Base-by-base conservation (phyloP, 2,888 invertebrate genomes). In the Aricia artaxerxes region DNA sequence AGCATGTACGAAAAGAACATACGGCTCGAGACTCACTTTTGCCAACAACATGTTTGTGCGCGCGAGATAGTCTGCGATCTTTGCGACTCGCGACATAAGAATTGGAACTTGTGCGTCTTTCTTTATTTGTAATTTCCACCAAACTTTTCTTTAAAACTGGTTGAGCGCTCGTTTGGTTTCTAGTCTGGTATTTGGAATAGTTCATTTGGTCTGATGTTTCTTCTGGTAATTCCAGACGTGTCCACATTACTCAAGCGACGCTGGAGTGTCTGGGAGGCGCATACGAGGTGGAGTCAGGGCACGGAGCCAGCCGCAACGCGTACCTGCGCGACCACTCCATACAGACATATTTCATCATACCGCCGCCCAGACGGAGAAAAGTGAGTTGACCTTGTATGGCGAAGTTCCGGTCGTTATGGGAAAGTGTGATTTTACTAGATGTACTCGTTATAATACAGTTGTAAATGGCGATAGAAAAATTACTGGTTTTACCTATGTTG, bases 231-330 rank as follows among this genome's bases (percentile, higher is more conserved):
- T 83, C 85, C 92, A 97, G 98, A 76, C 95, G 97, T 35, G 97
- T 98, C 76, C 97, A 98, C 89, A 96, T 98, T 82, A 97, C 97
- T 2, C 97, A 97, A 87, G 97, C 97, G 31, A 98, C 98, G 1
- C 92, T 98, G 83, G 98, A 98, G 86, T 97, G 97, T 86, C 95
- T 98, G 72, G 97, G 97, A 57, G 98, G 97, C 0, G 97, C 98
- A 85, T 98, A 98, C 89, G 97, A 98, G 89, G 98, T 98, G 80
- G 98, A 98, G 91, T 96, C 97, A 0, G 98, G 98, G 0, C 96
- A 97, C 87, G 98, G 98, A 4, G 96, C 97, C 79, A 96, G 97
- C 80, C 95, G 98, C 80, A 97, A 98, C 88, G 96, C 97, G 78
- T 98, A 97, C 90, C 94, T 98, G 78, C 92, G 97, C 80, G 97